phyloP scores from a whole-genome alignment of 2,113 vertebrate species.

The Calyptomena viridis region DNA sequence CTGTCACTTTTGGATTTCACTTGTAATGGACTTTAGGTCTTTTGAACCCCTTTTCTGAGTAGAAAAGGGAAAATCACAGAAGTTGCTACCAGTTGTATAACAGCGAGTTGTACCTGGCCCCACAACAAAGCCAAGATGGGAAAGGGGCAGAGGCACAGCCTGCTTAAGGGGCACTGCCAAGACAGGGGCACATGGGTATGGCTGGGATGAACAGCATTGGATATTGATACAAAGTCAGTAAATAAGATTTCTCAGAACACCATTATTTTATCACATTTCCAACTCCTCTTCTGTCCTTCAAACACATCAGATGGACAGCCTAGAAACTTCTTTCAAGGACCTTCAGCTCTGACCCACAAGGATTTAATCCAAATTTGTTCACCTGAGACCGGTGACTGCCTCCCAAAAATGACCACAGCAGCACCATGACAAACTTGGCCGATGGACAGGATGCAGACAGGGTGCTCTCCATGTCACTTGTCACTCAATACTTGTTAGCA shows the following conservation, averaged over 20 bases:
- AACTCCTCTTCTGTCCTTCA: background rate
- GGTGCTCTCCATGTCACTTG: background rate
- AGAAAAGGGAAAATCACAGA: background rate
- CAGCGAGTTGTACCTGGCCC: background rate
- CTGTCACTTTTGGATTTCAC: background rate
- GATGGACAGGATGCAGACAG: background rate
- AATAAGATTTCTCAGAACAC: background rate
- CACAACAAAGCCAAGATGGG: background rate
- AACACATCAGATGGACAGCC: background rate
- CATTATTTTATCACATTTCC: background rate
- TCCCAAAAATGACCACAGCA: background rate
- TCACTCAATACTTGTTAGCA: background rate
- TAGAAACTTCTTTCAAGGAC: background rate
- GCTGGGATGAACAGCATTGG: background rate
- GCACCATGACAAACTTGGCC: background rate
- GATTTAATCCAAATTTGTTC: background rate
- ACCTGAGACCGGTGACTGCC: background rate
- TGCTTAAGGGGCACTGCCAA: background rate
- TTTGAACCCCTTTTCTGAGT: background rate
- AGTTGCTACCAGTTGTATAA: background rate
- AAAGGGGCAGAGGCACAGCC: background rate
- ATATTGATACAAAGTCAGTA: background rate
- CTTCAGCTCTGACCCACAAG: background rate
- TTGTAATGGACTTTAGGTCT: background rate
- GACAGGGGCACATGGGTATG: fast-evolving